phyloP scores from a whole-genome alignment of 2,113 vertebrate species.

The Columba janthina region DNA sequence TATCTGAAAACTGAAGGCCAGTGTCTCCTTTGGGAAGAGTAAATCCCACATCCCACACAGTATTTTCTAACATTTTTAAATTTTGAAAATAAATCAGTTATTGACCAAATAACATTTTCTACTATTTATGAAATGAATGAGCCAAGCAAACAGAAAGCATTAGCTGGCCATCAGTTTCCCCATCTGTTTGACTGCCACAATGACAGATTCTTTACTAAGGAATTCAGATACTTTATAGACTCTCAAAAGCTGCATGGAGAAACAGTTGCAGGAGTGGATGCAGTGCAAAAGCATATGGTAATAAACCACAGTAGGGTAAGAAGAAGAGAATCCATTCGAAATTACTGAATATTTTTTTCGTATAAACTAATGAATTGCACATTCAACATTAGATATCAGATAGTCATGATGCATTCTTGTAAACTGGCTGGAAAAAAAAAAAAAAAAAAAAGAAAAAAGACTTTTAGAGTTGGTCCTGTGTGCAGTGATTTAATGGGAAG shows the following conservation, averaged over 20 bases:
- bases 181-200: background rate
- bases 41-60: background rate
- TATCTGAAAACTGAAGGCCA: conserved; percentile 16
- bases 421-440: background rate
- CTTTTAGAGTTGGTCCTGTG: background rate
- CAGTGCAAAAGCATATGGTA: background rate
- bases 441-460: background rate
- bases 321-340: background rate
- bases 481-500: background rate
- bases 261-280: background rate
- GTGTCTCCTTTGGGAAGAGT: background rate
- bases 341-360: background rate
- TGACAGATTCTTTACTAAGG: background rate
- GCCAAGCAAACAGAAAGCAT: background rate
- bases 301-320: background rate
- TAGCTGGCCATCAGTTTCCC: background rate
- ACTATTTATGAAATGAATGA: background rate
- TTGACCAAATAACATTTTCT: background rate
- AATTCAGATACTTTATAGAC: background rate
- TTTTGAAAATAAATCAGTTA: conserved; percentile 14
- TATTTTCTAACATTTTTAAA: conserved; percentile 1
- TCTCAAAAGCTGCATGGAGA: background rate
- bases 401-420: background rate
- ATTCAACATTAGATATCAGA: background rate
- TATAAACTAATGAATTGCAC: background rate